These are phyloP conservation scores for Antechinus stuartii DNA, from an alignment of 2,113 vertebrate species.

Conservation along the genomic window DNA sequence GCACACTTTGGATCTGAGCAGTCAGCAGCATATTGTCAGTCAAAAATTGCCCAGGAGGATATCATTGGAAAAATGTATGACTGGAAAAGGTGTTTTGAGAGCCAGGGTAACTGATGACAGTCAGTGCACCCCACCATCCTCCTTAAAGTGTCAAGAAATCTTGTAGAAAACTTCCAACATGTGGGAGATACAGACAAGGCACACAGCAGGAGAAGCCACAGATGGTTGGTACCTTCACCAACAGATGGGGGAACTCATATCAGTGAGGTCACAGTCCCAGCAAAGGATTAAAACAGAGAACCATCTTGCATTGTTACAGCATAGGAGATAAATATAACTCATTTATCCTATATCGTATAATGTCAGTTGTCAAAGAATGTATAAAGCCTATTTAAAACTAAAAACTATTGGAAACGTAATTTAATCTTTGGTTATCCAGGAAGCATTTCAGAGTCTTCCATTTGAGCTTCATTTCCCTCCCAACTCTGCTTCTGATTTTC, in stretches of 20 bases:
- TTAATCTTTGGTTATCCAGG: constrained; percentile 5
- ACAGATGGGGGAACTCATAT: background rate
- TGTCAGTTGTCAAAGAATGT: background rate
- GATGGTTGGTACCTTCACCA: background rate
- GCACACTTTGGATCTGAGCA: background rate
- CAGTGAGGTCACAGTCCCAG: background rate
- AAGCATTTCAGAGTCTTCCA: background rate
- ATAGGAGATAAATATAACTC: background rate
- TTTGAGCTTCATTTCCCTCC: background rate
- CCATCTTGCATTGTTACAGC: constrained; percentile 24
- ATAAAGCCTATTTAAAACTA: background rate
- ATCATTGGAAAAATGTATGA: background rate
- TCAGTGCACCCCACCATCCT: background rate
- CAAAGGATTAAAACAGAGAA: background rate
- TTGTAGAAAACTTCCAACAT: background rate
- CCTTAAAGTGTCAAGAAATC: background rate
- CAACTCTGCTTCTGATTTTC: background rate
- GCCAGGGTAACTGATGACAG: background rate
- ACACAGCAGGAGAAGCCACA: background rate
- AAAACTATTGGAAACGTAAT: background rate
- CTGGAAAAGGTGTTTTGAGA: background rate
- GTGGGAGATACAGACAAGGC: background rate
- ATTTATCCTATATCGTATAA: background rate
- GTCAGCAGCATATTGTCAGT: background rate
- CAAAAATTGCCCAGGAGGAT: background rate